These are phyloP conservation scores for Passerculus sandwichensis DNA, from an alignment of 2,797 vertebrate species.

Conservation along the genomic window DNA sequence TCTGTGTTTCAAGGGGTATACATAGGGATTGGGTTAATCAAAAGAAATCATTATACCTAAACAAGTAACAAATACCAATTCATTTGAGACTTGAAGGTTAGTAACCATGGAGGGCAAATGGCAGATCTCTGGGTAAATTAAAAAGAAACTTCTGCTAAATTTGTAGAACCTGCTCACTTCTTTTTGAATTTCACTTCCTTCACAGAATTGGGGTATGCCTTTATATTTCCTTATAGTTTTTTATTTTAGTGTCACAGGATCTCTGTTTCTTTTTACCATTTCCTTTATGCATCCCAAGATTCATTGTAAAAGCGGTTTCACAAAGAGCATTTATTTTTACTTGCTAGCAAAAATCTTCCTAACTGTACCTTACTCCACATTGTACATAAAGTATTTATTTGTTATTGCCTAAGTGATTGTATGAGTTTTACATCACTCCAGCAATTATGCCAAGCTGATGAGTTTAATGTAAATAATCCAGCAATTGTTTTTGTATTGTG, in stretches of 20 bases:
- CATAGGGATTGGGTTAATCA: neutral
- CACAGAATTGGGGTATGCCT: neutral
- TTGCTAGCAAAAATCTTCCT: neutral
- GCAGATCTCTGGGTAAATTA: neutral
- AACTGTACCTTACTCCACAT: neutral
- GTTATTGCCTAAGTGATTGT: conserved; percentile 8
- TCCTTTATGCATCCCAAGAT: neutral
- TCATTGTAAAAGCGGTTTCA: neutral
- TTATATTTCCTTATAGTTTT: neutral
- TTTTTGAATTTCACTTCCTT: neutral
- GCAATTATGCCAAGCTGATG: conserved; percentile 37
- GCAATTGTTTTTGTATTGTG: conserved; percentile 21
- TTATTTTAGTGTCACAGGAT: neutral
- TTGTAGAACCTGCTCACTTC: neutral
- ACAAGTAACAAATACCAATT: neutral
- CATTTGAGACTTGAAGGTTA: neutral
- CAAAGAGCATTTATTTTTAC: neutral
- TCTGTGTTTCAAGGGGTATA: neutral
- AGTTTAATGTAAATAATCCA: conserved; percentile 51
- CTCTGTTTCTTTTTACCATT: neutral
- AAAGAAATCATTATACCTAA: neutral
- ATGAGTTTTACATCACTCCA: conserved; percentile 18
- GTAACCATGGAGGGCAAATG: neutral
- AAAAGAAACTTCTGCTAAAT: neutral
- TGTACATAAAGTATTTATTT: neutral